These are phyloP conservation scores for Nematolebias whitei DNA, from an alignment of 2,113 vertebrate species.

Conservation along the genomic window DNA sequence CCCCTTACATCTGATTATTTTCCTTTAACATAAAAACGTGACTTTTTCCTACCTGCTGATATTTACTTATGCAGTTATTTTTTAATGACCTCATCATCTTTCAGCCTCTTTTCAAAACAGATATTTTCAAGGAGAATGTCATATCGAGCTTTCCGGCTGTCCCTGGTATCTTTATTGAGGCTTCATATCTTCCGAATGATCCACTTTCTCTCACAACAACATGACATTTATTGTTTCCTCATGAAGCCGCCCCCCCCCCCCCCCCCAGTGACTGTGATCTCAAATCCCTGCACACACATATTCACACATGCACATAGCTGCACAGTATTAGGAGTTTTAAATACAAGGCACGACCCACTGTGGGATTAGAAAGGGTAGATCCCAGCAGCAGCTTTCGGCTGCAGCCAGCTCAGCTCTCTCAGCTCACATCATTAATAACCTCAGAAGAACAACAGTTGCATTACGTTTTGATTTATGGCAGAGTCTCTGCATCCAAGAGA, in stretches of 20 bases:
- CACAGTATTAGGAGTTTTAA: conserved; percentile 49
- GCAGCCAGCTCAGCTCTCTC: conserved; percentile 61
- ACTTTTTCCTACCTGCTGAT: too few relatives aligned
- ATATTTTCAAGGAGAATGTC: conserved; percentile 16
- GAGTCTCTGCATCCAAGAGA: conserved; percentile 44
- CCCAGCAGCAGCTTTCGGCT: conserved; percentile 55
- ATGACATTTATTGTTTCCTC: too few relatives aligned
- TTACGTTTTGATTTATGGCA: conserved; percentile 73
- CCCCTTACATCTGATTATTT: too few relatives aligned
- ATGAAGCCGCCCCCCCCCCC: too few relatives aligned
- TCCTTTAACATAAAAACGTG: neutral
- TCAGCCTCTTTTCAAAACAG: neutral
- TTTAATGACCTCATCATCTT: neutral
- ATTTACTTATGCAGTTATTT: too few relatives aligned
- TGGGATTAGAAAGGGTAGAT: conserved; percentile 43
- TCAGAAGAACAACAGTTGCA: conserved; percentile 49
- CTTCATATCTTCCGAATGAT: neutral
- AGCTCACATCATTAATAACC: conserved; percentile 74
- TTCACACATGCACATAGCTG: conserved; percentile 3
- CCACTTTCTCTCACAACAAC: neutral
- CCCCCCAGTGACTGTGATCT: neutral
- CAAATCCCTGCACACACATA: conserved; percentile 9
- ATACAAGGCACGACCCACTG: conserved; percentile 27
- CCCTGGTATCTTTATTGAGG: too few relatives aligned
- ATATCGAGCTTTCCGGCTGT: conserved; percentile 6